Evolutionary conservation across 2,888 invertebrate genomes (phyloP), one percentile per base, ranked within the genome.

Genomic region (Geotrupes spiniger): DNA sequence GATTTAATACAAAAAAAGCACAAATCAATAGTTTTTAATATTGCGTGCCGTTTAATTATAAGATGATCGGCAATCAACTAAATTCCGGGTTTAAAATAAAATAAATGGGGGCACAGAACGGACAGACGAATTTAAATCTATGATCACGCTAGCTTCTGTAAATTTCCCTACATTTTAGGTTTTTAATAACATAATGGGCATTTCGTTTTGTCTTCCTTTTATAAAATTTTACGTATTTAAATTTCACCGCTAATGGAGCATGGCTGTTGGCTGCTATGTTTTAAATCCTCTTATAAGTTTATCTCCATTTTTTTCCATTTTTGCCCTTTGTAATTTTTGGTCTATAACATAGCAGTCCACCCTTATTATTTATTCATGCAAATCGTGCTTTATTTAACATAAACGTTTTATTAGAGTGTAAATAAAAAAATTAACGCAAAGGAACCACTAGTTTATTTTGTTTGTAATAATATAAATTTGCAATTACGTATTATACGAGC

Each of bases 181-280:
- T 37, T 38, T 45, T 54, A 57, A 57, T 54, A 51, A 53, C 51
- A 52, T 57, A 57, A 57, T 54, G 44, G 48, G 48, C 43, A 46
- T n/a, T 53, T 56, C 50, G 50, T 48, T 56, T 50, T 48, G 29
- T 45, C 6, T 21, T 21, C 6, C 33, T 47, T 41, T 47, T 42
- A 49, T 17, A 37, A 41, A 49, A 49, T 37, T 31, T 15, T 6
- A 29, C 17, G 28, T 33, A 43, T 48, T 39, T 37, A 48, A 48
- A 28, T 21, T 41, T 40, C 37, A 42, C 28, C 21, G 41, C 42
- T 50, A 49, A 49, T 49, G 49, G 49, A 26, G 29, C 31, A 14
- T 29, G 33, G 26, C 36, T 31, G 33, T 33, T 29, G 33, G 26
- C 36, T 31, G 33, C 14, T 33, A 33, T 9, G 33, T 33, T 38